Evolutionary conservation across 1,140 invertebrate species (phyloP).

Genomic region (Drosophila sulfurigaster): DNA sequence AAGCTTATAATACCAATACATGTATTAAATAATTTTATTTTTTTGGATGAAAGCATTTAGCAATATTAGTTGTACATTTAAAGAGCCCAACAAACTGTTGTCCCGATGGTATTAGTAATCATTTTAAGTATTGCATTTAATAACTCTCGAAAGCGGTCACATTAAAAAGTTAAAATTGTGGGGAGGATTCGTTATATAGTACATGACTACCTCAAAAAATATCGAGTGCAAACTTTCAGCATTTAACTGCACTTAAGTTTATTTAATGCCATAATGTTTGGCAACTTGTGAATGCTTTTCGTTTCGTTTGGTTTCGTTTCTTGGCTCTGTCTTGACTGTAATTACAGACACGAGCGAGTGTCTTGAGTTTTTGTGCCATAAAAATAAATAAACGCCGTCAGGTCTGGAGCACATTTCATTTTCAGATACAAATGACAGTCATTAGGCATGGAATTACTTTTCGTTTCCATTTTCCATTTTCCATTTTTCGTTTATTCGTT

Average conservation of each 20-base stretch:
- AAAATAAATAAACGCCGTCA: constrained; percentile 72
- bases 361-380: constrained; percentile 46
- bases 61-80: neutral
- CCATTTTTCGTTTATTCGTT: constrained; percentile 61
- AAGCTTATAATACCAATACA: neutral
- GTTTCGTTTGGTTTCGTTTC: neutral
- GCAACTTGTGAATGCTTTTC: constrained; percentile 55
- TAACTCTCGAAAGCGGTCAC: neutral
- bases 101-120: too few relatives aligned
- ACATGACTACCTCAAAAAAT: neutral
- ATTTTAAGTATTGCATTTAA: neutral
- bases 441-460: constrained; percentile 74
- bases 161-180: neutral
- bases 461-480: constrained; percentile 30
- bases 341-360: constrained; percentile 55
- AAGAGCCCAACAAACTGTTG: neutral
- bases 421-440: constrained; percentile 72
- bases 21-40: neutral
- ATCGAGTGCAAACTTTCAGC: constrained; percentile 11
- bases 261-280: constrained; percentile 69
- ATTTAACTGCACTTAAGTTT: constrained; percentile 50
- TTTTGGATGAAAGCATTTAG: neutral
- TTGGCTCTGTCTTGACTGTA: constrained; percentile 33
- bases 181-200: neutral
- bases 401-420: constrained; percentile 67